Conservation (phyloP, 2,113 vertebrate species). For the Symphodus melops region DNA sequence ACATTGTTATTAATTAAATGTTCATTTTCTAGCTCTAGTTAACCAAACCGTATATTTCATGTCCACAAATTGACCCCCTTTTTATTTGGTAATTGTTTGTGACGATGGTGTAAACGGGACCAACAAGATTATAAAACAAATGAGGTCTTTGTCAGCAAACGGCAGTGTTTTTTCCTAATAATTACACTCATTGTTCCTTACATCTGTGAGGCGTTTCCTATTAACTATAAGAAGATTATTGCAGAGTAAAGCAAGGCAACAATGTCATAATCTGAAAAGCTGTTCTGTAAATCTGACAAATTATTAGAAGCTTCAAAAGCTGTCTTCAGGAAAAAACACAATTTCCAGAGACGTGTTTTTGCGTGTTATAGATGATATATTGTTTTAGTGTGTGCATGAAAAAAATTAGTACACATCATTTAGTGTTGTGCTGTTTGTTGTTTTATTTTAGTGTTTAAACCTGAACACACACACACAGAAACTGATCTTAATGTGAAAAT, state of each 20-base stretch:
- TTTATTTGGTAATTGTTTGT: slow-evolving; percentile 3
- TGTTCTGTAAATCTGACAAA: slow-evolving; percentile 43
- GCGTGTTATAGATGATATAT: not conserved
- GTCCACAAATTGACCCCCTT: not conserved
- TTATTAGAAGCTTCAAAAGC: slow-evolving; percentile 18
- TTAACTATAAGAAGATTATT: slow-evolving; percentile 70
- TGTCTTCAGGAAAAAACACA: slow-evolving; percentile 31
- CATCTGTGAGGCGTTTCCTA: slow-evolving; percentile 35
- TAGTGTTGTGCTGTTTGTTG: not conserved
- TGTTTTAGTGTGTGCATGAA: not conserved
- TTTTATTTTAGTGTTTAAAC: slow-evolving; percentile 5
- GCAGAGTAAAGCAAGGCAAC: slow-evolving; percentile 57
- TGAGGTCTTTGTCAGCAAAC: slow-evolving; percentile 18
- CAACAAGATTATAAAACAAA: not conserved
- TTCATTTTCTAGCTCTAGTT: not conserved
- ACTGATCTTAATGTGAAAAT: slow-evolving; percentile 7
- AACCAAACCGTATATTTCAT: not conserved
- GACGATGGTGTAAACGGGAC: not conserved
- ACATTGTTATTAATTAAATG: not conserved
- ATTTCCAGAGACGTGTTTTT: slow-evolving; percentile 5
- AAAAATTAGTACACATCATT: not conserved
- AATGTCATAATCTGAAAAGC: slow-evolving; percentile 78
- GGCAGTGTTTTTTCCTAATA: slow-evolving; percentile 8
- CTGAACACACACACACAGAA: slow-evolving; percentile 1
- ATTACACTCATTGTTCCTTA: slow-evolving; percentile 53